These are phyloP conservation scores for Alviniconcha strummeri DNA, from an alignment of 2,888 invertebrate species.

Conservation along the genomic window DNA sequence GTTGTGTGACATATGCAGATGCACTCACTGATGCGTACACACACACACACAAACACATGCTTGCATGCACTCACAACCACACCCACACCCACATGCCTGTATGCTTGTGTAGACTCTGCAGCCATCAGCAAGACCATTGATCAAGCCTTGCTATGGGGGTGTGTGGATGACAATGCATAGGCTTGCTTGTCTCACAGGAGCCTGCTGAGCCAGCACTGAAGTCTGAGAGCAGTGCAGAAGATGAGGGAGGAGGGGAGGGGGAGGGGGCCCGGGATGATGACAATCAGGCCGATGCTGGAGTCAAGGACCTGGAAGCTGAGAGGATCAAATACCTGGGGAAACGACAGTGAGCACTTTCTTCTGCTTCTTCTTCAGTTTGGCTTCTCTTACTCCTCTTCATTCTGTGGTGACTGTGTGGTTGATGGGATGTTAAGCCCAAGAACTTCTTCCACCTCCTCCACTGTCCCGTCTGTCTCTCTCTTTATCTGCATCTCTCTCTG, in stretches of 20 bases:
- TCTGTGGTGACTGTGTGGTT: not conserved
- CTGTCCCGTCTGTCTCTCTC: no score
- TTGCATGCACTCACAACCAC: no score
- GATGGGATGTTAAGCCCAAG: not conserved
- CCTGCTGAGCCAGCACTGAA: constrained; percentile 22
- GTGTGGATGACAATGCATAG: no score
- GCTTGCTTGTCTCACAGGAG: constrained; percentile 25
- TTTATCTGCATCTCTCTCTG: not conserved
- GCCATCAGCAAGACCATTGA: no score
- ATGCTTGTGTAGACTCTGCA: no score
- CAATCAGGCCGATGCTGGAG: constrained; percentile 40
- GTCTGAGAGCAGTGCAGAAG: constrained; percentile 25
- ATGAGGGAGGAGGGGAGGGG: constrained; percentile 21
- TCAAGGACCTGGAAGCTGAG: constrained; percentile 51
- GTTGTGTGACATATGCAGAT: no score
- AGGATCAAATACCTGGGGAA: constrained; percentile 60
- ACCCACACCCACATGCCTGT: no score
- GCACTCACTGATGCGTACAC: no score
- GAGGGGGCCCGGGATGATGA: constrained; percentile 19
- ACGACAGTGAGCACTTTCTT: constrained; percentile 54
- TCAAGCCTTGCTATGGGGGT: no score
- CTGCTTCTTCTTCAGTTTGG: not conserved
- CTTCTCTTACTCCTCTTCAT: not conserved
- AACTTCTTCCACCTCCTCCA: no score
- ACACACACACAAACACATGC: no score